Conservation (phyloP, 2,888 invertebrate genomes). For the Furcula furcula region DNA sequence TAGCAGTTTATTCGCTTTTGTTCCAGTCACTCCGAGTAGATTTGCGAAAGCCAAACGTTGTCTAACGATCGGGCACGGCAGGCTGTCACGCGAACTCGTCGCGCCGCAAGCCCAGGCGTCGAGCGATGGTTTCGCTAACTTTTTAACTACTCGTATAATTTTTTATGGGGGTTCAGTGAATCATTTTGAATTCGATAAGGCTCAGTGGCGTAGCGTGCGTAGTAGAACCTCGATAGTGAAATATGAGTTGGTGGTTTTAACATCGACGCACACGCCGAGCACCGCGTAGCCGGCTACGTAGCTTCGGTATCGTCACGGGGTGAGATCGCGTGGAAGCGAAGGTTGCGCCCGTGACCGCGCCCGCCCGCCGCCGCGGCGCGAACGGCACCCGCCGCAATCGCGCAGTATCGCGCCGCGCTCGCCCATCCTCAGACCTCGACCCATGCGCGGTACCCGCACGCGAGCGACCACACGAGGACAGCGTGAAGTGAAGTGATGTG, state of each 20-base stretch:
- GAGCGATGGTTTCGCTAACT: slow-evolving; percentile 28
- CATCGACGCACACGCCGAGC: slow-evolving; percentile 33
- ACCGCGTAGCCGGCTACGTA: slow-evolving; percentile 36
- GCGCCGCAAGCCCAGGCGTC: slow-evolving; percentile 32
- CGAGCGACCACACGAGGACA: slow-evolving; percentile 30
- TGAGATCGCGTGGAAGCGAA: slow-evolving; percentile 70
- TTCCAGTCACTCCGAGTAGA: slow-evolving; percentile 50
- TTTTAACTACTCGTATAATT: slow-evolving; percentile 2
- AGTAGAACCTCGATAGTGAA: slow-evolving; percentile 17
- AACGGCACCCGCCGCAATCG: slow-evolving; percentile 44
- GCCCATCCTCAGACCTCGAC: slow-evolving; percentile 66
- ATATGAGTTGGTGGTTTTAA: slow-evolving; percentile 5
- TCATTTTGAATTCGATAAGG: neutral
- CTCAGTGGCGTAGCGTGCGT: slow-evolving; percentile 2
- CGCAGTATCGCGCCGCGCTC: slow-evolving; percentile 71
- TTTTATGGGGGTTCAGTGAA: neutral
- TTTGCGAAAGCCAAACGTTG: slow-evolving; percentile 67
- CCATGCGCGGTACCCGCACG: slow-evolving; percentile 31
- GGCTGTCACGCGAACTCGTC: slow-evolving; percentile 61
- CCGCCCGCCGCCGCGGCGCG: slow-evolving; percentile 48
- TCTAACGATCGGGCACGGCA: slow-evolving; percentile 70
- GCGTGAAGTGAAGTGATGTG: slow-evolving; percentile 63
- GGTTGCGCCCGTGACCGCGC: slow-evolving; percentile 80
- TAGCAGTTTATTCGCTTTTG: slow-evolving; percentile 54
- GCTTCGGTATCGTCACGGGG: slow-evolving; percentile 66